Evolutionary conservation across 2,113 vertebrate genomes (phyloP).

Genomic region (Sterrhoptilus dennistouni): DNA sequence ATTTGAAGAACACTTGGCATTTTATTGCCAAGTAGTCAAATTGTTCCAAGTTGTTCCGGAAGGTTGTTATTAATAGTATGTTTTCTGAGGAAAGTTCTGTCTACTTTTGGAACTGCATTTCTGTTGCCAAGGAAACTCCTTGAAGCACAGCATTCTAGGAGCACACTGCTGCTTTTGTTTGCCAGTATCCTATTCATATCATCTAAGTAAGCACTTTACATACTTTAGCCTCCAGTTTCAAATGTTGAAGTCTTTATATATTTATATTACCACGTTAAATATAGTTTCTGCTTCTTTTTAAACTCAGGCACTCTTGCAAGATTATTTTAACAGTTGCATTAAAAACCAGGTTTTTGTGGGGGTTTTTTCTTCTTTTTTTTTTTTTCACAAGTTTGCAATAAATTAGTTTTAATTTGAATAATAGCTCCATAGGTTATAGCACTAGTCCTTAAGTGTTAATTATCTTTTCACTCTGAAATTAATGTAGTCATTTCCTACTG

Average conservation of each 20-base stretch:
- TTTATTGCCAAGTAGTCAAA: constrained; percentile 87
- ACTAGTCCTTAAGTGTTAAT: constrained; percentile 78
- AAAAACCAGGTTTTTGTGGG: not conserved
- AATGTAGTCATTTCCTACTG: constrained; percentile 79
- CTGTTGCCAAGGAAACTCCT: constrained; percentile 85
- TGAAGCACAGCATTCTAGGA: constrained; percentile 83
- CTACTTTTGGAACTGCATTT: constrained; percentile 88
- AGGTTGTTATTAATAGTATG: constrained; percentile 89
- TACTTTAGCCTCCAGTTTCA: constrained; percentile 71
- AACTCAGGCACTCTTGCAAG: not conserved
- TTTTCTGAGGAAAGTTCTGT: constrained; percentile 87
- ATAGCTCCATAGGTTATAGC: constrained; percentile 75
- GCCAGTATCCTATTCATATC: constrained; percentile 80
- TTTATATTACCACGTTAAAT: constrained; percentile 60
- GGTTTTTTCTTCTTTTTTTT: not conserved
- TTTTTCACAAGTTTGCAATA: constrained; percentile 68
- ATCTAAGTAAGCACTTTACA: constrained; percentile 79
- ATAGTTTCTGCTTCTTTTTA: constrained; percentile 32
- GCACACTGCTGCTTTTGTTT: constrained; percentile 86
- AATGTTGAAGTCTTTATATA: constrained; percentile 66
- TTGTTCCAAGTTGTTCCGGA: constrained; percentile 88
- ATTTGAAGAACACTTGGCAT: constrained; percentile 87
- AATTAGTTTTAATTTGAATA: constrained; percentile 78
- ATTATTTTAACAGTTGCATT: constrained; percentile 59
- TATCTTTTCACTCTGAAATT: constrained; percentile 81